phyloP scores from a whole-genome alignment of 2,888 invertebrate species.

The Cosmopolites sordidus region DNA sequence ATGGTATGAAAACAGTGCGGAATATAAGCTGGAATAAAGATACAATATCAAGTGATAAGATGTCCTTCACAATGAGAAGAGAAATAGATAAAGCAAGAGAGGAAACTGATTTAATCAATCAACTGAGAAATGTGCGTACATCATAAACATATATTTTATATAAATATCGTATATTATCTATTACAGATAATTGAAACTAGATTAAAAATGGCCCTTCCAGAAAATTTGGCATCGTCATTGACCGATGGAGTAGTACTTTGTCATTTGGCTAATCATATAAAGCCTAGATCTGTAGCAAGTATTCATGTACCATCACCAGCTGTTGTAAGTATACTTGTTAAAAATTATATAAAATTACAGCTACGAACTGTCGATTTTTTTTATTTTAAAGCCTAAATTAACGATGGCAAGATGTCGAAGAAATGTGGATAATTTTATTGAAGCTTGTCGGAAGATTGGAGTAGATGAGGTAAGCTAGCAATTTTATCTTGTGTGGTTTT shows the following conservation, averaged over 20 bases:
- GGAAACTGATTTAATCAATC: conserved; percentile 79
- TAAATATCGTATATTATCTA: neutral
- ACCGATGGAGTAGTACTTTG: conserved; percentile 92
- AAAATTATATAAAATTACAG: neutral
- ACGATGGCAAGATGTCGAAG: conserved; percentile 92
- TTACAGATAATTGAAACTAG: conserved; percentile 83
- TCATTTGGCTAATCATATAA: conserved; percentile 89
- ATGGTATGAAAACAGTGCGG: conserved; percentile 41
- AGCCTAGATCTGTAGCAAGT: conserved; percentile 85
- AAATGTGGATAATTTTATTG: conserved; percentile 93
- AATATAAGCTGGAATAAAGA: conserved; percentile 73
- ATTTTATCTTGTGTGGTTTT: too few species aligned
- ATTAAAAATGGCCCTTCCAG: conserved; percentile 84
- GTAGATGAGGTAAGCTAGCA: conserved; percentile 82
- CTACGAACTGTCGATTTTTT: too few species aligned
- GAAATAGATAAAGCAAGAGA: conserved; percentile 89
- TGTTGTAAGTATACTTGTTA: conserved; percentile 69
- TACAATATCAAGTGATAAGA: conserved; percentile 59
- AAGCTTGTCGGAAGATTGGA: conserved; percentile 90
- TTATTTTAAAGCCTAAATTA: conserved; percentile 74
- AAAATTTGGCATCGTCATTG: conserved; percentile 77
- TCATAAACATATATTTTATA: conserved; percentile 45
- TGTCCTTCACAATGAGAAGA: conserved; percentile 87
- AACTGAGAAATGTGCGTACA: conserved; percentile 78
- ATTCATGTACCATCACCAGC: conserved; percentile 93